A percentile compares a stretch with the other conserved stretches of the same genome.
Evolutionary conservation across 2,888 invertebrate species (phyloP).

Genomic region (Drosophila cognata): DNA sequence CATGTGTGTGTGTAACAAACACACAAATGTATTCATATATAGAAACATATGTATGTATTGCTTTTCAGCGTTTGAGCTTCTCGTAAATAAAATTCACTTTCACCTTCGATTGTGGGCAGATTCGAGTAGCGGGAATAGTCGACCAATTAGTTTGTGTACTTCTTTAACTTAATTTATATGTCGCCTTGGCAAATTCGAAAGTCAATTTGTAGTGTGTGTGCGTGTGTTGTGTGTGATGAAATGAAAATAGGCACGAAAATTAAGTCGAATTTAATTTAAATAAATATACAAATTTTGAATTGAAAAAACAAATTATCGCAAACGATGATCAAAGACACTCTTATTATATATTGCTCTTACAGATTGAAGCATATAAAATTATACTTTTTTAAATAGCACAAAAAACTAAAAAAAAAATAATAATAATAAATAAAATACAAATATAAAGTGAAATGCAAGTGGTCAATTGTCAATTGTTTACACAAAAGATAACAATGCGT

Average conservation of each 20-base stretch:
- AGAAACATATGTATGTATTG: conserved; percentile 13
- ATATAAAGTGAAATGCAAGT: neutral
- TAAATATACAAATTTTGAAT: neutral
- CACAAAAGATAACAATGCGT: neutral
- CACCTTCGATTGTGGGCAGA: conserved; percentile 71
- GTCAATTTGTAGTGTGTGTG: conserved; percentile 26
- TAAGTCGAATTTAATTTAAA: neutral
- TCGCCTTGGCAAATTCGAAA: conserved; percentile 66
- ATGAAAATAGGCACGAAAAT: neutral
- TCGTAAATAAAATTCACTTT: conserved; percentile 66
- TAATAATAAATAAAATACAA: neutral
- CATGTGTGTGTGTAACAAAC: neutral
- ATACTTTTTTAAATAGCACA: neutral
- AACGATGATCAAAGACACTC: neutral
- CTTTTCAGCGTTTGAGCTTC: conserved; percentile 31
- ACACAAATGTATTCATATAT: neutral
- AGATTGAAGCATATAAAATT: neutral
- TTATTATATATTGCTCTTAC: neutral
- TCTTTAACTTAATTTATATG: conserved; percentile 39
- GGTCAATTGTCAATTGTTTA: neutral
- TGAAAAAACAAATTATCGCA: neutral
- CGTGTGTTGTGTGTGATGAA: conserved; percentile 6
- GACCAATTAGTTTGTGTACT: conserved; percentile 60
- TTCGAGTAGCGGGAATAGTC: conserved; percentile 40
- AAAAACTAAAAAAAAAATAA: neutral